phyloP scores from a whole-genome alignment of 2,113 vertebrate species.

The Leucoraja erinaceus region DNA sequence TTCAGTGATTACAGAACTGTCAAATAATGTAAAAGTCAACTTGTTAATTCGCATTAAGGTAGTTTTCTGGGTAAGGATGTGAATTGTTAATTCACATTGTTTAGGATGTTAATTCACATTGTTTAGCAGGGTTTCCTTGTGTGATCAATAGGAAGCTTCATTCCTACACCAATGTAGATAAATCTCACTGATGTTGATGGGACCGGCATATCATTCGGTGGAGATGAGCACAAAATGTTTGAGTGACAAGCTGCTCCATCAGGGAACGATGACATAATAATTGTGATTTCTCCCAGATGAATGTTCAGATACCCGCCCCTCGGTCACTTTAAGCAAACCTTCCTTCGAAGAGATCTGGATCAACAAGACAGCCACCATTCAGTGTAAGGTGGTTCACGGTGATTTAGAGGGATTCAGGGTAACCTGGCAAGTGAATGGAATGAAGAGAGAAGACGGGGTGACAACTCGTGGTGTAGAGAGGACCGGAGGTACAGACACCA shows the following conservation, averaged over 20 bases:
- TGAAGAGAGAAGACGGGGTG: neutral
- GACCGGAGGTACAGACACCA: neutral
- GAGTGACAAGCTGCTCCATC: neutral
- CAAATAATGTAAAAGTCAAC: no score
- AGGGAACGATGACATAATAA: neutral
- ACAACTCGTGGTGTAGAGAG: neutral
- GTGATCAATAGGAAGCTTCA: neutral
- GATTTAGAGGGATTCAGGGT: conserved; percentile 2
- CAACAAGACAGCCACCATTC: neutral
- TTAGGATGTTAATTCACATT: no score
- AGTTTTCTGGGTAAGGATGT: no score
- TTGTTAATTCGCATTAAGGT: no score
- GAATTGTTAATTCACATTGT: no score
- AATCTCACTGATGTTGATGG: neutral
- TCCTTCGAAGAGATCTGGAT: conserved; percentile 9
- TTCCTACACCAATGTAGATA: neutral
- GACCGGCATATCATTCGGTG: no score
- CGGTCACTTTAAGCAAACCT: conserved; percentile 14
- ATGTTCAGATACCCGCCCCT: neutral
- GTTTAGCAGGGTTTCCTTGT: no score
- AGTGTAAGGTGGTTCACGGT: neutral
- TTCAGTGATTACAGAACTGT: no score
- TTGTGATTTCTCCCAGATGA: neutral
- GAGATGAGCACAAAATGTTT: neutral
- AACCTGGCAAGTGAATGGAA: conserved; percentile 6